phyloP scores from a whole-genome alignment of 2,113 vertebrate species.

The Pagrus major region DNA sequence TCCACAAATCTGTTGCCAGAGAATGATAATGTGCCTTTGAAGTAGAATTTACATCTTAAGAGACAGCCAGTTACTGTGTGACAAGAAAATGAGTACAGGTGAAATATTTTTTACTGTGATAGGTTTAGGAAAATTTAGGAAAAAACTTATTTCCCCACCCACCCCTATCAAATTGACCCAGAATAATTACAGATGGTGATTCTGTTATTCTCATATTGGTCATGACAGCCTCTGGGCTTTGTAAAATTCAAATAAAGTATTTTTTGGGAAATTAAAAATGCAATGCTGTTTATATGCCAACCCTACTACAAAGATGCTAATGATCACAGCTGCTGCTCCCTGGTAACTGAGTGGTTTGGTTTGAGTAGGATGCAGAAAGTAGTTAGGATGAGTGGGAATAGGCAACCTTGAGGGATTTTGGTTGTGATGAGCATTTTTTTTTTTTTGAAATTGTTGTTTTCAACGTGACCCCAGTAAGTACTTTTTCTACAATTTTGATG shows the following conservation, averaged over 20 bases:
- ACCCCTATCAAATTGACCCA: neutral
- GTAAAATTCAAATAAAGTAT: neutral
- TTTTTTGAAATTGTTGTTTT: conserved; percentile 1
- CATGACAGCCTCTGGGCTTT: neutral
- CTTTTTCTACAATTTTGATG: neutral
- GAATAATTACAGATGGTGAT: neutral
- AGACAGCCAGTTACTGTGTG: too few species aligned
- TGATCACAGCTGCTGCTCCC: conserved; percentile 6
- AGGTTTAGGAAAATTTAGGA: neutral
- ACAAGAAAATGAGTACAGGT: neutral
- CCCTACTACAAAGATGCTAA: neutral
- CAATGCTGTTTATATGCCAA: neutral
- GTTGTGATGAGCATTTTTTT: neutral
- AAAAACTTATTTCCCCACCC: neutral
- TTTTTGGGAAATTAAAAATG: conserved; percentile 11
- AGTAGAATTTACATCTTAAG: too few species aligned
- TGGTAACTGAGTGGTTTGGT: neutral
- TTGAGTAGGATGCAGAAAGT: neutral
- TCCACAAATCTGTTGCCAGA: neutral
- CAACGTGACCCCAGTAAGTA: neutral
- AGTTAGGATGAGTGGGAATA: neutral
- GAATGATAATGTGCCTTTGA: neutral
- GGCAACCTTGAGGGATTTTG: neutral
- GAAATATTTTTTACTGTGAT: neutral
- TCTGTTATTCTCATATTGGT: neutral